Conservation (phyloP, 2,113 vertebrate species). For the Rissa tridactyla region DNA sequence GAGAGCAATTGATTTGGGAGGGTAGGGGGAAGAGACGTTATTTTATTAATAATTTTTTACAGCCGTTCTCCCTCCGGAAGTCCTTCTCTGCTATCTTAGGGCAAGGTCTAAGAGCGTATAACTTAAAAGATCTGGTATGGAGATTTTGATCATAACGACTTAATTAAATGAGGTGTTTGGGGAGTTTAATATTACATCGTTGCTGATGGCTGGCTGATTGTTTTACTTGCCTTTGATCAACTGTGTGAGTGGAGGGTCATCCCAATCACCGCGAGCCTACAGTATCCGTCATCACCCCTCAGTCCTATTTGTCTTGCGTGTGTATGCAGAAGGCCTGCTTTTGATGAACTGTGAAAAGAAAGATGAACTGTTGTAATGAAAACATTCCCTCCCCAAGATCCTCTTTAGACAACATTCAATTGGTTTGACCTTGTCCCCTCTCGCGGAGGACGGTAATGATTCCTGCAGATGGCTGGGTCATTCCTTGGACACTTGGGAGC, state of each 20-base stretch:
- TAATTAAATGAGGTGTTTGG: conserved; percentile 68
- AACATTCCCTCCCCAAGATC: conserved; percentile 65
- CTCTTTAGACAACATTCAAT: conserved; percentile 63
- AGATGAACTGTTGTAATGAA: conserved; percentile 72
- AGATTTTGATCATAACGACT: conserved; percentile 50
- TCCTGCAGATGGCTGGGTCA: conserved; percentile 64
- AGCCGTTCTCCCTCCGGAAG: neutral
- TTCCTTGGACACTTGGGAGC: conserved; percentile 53
- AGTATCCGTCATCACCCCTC: conserved; percentile 48
- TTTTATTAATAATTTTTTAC: conserved; percentile 4
- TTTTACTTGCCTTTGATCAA: conserved; percentile 71
- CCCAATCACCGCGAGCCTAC: conserved; percentile 33
- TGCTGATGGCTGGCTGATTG: conserved; percentile 55
- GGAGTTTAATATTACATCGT: conserved; percentile 51
- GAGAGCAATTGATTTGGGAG: neutral
- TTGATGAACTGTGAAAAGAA: conserved; percentile 73
- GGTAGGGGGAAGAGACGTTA: neutral
- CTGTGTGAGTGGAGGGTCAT: conserved; percentile 59
- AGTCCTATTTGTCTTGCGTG: conserved; percentile 51
- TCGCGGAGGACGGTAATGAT: conserved; percentile 48
- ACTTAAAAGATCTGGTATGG: conserved; percentile 55
- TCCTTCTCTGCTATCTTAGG: conserved; percentile 31
- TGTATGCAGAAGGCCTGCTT: conserved; percentile 56
- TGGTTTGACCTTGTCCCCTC: conserved; percentile 60
- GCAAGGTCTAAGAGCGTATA: conserved; percentile 14